Evolutionary conservation across 1,140 invertebrate species (phyloP).

Genomic region (Trichonephila clavata): DNA sequence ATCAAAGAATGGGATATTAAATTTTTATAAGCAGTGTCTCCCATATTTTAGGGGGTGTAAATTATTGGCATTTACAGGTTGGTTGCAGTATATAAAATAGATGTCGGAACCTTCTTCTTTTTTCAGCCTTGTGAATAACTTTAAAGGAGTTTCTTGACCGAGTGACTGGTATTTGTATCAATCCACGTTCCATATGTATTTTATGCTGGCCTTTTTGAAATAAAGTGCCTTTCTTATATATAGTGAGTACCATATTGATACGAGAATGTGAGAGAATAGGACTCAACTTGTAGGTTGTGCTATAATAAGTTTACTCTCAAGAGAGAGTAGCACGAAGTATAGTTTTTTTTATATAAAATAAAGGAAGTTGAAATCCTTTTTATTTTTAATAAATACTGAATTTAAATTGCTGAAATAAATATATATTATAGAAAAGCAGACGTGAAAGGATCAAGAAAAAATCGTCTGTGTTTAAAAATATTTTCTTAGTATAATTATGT

Average conservation of each 20-base stretch:
- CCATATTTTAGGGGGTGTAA: constrained; percentile 35
- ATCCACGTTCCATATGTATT: background rate
- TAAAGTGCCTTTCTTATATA: background rate
- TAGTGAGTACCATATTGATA: no score
- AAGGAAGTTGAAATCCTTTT: no score
- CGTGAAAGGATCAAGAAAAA: no score
- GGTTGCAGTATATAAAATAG: constrained; percentile 36
- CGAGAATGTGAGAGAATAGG: background rate
- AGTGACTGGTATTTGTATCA: background rate
- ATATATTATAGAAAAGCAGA: no score
- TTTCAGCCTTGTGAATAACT: background rate
- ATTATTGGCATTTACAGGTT: constrained; percentile 43
- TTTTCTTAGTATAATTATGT: no score
- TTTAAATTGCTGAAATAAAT: no score
- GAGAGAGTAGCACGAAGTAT: no score
- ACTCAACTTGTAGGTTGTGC: no score
- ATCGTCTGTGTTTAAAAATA: no score
- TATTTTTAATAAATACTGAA: no score
- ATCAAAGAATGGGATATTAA: constrained; percentile 57
- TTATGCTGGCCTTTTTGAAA: background rate
- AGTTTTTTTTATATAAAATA: no score
- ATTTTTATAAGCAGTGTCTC: constrained; percentile 51
- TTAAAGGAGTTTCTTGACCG: background rate
- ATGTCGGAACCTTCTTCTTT: background rate
- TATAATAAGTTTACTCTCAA: no score